Evolutionary conservation across 2,113 vertebrate genomes (phyloP).

Genomic region (Bubo scandiacus): DNA sequence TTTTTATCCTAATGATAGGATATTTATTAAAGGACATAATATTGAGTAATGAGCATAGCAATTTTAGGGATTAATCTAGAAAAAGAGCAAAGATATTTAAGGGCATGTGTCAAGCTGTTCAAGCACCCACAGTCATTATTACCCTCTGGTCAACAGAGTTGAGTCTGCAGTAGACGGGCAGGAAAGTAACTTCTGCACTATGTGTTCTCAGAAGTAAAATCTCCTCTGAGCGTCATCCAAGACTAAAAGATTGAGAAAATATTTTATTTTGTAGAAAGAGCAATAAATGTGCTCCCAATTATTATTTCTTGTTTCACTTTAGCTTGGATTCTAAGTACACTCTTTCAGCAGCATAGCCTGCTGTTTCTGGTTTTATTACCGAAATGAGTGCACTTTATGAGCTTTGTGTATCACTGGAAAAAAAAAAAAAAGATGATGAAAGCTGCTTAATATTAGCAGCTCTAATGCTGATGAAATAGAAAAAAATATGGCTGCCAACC

Average conservation of each 20-base stretch:
- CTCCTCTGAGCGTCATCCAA: not conserved
- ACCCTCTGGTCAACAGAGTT: not conserved
- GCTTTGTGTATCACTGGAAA: not conserved
- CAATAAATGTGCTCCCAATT: not conserved
- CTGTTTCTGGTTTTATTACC: not conserved
- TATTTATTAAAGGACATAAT: not conserved
- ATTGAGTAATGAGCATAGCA: not conserved
- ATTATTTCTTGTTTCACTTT: not conserved
- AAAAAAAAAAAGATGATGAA: not conserved
- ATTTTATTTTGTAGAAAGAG: not conserved
- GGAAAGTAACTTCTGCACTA: not conserved
- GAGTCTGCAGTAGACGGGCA: not conserved
- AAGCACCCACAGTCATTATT: not conserved
- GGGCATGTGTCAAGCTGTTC: rapidly evolving
- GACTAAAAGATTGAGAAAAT: not conserved
- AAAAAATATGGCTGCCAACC: conserved; percentile 12
- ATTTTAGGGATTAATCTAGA: not conserved
- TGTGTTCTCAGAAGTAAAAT: not conserved
- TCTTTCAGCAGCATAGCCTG: not conserved
- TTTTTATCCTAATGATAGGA: not conserved
- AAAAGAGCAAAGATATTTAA: not conserved
- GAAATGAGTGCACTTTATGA: conserved; percentile 22
- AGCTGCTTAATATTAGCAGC: conserved; percentile 25
- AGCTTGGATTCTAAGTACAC: not conserved
- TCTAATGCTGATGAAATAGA: conserved; percentile 56